Base-by-base conservation (phyloP, 1,140 invertebrate species). In the Cherax quadricarinatus region DNA sequence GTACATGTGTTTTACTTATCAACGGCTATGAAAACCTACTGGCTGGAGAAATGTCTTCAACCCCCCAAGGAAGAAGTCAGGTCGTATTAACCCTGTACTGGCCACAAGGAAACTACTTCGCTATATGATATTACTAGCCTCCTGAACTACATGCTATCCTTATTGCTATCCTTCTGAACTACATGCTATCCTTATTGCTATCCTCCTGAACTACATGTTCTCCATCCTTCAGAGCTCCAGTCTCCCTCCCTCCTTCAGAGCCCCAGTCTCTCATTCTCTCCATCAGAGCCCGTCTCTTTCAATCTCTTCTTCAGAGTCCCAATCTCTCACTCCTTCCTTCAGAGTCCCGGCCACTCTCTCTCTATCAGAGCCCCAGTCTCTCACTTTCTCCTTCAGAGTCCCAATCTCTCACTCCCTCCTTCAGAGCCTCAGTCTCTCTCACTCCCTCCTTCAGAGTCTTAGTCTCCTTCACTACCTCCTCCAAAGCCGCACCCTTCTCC, bases 281-380 rank as follows among this genome's bases (percentile, higher is more conserved):
- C 60, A 75, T 88, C 48, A 53, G 70, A 78, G 66, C 78, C 86
- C 78, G 62, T 87, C 86, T 81, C 49, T 80, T 30, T 62, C 75
- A 80, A 51, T 88, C 70, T 62, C 75, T 57, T 4, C 12, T 12
- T 57, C 5, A 6, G 5, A 6, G 53, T 57, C 53, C 12, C 53
- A 9, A 3, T 86, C 62, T 86, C 30, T 86, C 80, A 51, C 48
- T 82, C 80, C 51, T 6, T 82, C 51, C 49, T 80, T 66, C 88
- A 41, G 18, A 41, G 53, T 57, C 53, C 24, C 79, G 41, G 21
- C 12, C 80, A 53, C 62, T 41, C 24, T 62, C 51, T 66, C 3
- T 41, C 21, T 41, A 9, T 85, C 24, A 10, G 24, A 14, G 51
- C 41, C 48, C 7, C 70, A 16, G 53, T 57, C 57, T 89, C 60